These are phyloP conservation scores for Onychomys torridus DNA, from an alignment of 2,797 vertebrate species.

Conservation along the genomic window DNA sequence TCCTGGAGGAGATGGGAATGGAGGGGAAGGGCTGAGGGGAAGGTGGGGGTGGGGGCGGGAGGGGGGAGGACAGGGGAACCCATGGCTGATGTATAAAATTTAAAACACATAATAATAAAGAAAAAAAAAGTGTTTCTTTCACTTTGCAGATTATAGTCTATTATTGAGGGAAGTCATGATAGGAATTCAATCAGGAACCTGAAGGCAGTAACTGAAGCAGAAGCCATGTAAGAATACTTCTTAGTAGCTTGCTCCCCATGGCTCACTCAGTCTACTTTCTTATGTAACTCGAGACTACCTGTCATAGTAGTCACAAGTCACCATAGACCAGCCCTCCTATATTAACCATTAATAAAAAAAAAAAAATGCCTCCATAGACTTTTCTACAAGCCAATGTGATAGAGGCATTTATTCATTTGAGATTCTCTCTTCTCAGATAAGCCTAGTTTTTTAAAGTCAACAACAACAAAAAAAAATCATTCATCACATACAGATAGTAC, in stretches of 20 bases:
- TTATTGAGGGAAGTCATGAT: not conserved
- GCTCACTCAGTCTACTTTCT: not conserved
- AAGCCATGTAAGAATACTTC: not conserved
- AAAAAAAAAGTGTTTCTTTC: not conserved
- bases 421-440: not conserved
- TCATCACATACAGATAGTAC: accelerated
- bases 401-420: not conserved
- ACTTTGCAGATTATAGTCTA: not conserved
- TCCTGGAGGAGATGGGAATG: no score
- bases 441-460: not conserved
- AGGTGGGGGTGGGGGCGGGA: no score
- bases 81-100: no score
- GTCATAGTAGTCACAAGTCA: not conserved
- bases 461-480: no score
- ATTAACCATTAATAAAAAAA: not conserved
- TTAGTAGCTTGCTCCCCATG: not conserved
- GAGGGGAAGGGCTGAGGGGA: no score
- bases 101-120: no score
- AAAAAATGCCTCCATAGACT: not conserved
- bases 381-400: not conserved
- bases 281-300: not conserved
- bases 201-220: not conserved
- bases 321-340: not conserved
- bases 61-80: no score
- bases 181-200: not conserved